A percentile compares a stretch with the other conserved stretches of the same genome.
Evolutionary conservation across 1,140 invertebrate genomes (phyloP).

Genomic region (Ceratitis capitata): DNA sequence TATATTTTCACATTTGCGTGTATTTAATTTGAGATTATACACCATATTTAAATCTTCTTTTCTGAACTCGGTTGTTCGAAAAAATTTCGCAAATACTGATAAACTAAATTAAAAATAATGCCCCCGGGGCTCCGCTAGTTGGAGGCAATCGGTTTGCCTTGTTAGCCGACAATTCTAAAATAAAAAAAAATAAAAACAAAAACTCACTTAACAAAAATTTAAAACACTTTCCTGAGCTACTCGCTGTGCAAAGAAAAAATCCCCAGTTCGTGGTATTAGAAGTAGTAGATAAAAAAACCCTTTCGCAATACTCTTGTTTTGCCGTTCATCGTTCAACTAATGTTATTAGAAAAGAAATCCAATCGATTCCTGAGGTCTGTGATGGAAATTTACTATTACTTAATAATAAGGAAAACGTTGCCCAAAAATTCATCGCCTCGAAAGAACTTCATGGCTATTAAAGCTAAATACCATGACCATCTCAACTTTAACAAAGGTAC

Average conservation of each 20-base stretch:
- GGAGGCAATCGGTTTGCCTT: neutral
- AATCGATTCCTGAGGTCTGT: neutral
- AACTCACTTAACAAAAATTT: neutral
- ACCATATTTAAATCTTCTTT: too few relatives aligned
- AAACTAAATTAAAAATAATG: neutral
- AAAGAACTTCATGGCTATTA: neutral
- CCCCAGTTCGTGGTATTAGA: neutral
- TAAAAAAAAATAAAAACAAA: neutral
- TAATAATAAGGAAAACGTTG: neutral
- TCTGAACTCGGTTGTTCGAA: too few relatives aligned
- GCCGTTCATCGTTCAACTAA: neutral
- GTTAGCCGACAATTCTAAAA: neutral
- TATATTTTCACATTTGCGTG: too few relatives aligned
- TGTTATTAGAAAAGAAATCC: neutral
- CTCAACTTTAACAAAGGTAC: neutral
- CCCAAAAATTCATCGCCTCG: neutral
- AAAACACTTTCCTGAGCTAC: neutral
- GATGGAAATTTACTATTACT: neutral
- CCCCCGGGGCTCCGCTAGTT: neutral
- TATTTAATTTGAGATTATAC: too few relatives aligned
- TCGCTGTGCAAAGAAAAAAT: neutral
- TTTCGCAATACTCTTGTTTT: neutral
- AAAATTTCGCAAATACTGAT: too few relatives aligned
- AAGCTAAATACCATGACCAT: neutral
- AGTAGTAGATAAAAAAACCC: neutral